Evolutionary conservation across 2,888 invertebrate genomes (phyloP).

Genomic region (Eugnorisma glareosa): DNA sequence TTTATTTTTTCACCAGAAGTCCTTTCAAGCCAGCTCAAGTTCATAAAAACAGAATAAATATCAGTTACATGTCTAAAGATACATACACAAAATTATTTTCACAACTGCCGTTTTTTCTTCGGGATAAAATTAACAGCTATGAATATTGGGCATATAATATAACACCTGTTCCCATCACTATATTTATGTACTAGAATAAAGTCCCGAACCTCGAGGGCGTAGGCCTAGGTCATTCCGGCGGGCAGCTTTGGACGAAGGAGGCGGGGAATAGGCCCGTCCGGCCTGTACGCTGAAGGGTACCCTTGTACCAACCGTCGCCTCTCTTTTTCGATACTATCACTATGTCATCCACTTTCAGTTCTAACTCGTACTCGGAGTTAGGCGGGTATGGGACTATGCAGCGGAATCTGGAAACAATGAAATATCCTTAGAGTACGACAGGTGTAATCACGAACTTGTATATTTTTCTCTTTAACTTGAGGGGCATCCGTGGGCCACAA

Average conservation of each 20-base stretch:
- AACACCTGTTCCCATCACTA: slow-evolving; percentile 63
- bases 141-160: slow-evolving; percentile 52
- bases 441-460: too few relatives aligned
- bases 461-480: too few relatives aligned
- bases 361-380: slow-evolving; percentile 97
- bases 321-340: slow-evolving; percentile 97
- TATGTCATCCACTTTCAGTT: slow-evolving; percentile 96
- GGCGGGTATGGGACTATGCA: slow-evolving; percentile 98
- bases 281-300: slow-evolving; percentile 96
- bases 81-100: slow-evolving; percentile 1
- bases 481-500: too few relatives aligned
- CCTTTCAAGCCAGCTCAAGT: slow-evolving; percentile 23
- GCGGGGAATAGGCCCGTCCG: slow-evolving; percentile 98
- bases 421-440: too few relatives aligned
- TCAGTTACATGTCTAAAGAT: background rate
- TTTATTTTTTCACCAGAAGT: background rate
- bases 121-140: slow-evolving; percentile 23
- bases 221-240: slow-evolving; percentile 78
- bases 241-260: slow-evolving; percentile 95
- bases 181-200: slow-evolving; percentile 65
- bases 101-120: background rate
- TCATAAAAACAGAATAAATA: background rate
- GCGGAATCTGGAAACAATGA: slow-evolving; percentile 92
- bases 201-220: slow-evolving; percentile 71
- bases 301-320: slow-evolving; percentile 99